Evolutionary conservation across 2,797 vertebrate species (phyloP), one percentile per base, ranked within the genome.

Genomic region (Ceyx erithaca): DNA sequence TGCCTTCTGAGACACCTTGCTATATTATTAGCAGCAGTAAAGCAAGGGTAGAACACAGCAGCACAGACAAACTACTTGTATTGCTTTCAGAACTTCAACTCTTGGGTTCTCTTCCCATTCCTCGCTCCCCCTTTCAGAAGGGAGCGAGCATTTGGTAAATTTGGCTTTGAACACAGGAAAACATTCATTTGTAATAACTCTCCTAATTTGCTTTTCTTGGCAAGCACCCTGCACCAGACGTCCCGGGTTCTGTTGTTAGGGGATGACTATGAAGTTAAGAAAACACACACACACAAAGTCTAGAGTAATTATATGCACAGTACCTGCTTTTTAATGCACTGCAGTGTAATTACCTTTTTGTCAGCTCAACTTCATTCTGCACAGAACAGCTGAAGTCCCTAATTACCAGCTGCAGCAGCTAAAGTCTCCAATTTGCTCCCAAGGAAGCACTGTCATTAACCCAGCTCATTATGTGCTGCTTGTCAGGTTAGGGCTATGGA

Each of bases 341-440:
- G 78, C 76, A 43, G 69, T 62, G 23, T 91, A 95, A 97, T 97
- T 94, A 96, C 91, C 92, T 95, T 94, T 91, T 81, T 77, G 92
- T 91, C 92, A 86, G 90, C 91, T 92, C 93, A 64, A 28, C 90
- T 96, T 95, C 89, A 86, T 84, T 89, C 80, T 21, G 26, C 25
- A 20, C 61, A 89, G 93, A 97, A 89, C 87, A 96, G 95, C 91
- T 96, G 93, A 97, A 95, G 84, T 95, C 87, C 87, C 86, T 96
- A 97, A 97, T 97, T 96, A 95, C 87, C 92, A 82, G 88, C 84
- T 85, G 77, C 83, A 92, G 82, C 92, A 88, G 87, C 13, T 0
- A 93, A 95, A 96, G 90, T 63, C 80, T 96, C 92, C 92, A 77
- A 8, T 96, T 96, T 95, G 78, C 85, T 95, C 93, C 80, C 2